Percentiles rank a stretch among this genome's conserved stretches.
These are phyloP conservation scores for Sisor rabdophorus DNA, from an alignment of 2,113 vertebrate species.

Conservation along the genomic window DNA sequence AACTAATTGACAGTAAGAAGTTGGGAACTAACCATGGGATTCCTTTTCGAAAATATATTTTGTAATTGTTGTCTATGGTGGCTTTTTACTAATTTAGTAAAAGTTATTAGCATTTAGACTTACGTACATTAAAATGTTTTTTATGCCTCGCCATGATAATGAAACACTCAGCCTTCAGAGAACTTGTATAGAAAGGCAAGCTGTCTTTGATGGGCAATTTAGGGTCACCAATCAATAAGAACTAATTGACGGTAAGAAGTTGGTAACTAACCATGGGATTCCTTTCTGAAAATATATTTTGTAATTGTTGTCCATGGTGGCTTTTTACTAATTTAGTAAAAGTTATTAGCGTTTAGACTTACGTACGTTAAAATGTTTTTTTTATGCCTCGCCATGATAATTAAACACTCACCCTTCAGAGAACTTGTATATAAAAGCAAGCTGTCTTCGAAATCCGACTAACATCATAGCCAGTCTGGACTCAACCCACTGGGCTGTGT, in stretches of 20 bases:
- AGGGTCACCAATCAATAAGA: too few species aligned
- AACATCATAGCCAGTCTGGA: slow-evolving; percentile 58
- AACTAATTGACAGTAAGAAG: not conserved
- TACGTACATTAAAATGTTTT: not conserved
- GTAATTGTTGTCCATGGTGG: too few species aligned
- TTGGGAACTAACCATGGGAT: not conserved
- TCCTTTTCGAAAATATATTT: too few species aligned
- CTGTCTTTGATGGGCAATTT: slow-evolving; percentile 60
- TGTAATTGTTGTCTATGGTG: not conserved
- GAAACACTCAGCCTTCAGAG: slow-evolving; percentile 55
- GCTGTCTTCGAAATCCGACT: slow-evolving; percentile 62
- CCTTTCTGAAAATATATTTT: too few species aligned
- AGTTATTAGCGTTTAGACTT: not conserved
- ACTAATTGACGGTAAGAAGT: not conserved
- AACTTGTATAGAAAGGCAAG: slow-evolving; percentile 65
- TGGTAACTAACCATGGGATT: not conserved
- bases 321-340: not conserved
- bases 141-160: not conserved
- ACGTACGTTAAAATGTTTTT: not conserved
- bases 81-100: not conserved
- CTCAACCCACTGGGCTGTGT: slow-evolving; percentile 67
- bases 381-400: not conserved
- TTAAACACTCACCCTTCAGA: slow-evolving; percentile 55
- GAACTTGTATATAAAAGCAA: slow-evolving; percentile 64
- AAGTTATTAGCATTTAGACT: not conserved